Evolutionary conservation across 2,888 invertebrate genomes (phyloP), one percentile per base, ranked within the genome.

Genomic region (Suillia variegata): DNA sequence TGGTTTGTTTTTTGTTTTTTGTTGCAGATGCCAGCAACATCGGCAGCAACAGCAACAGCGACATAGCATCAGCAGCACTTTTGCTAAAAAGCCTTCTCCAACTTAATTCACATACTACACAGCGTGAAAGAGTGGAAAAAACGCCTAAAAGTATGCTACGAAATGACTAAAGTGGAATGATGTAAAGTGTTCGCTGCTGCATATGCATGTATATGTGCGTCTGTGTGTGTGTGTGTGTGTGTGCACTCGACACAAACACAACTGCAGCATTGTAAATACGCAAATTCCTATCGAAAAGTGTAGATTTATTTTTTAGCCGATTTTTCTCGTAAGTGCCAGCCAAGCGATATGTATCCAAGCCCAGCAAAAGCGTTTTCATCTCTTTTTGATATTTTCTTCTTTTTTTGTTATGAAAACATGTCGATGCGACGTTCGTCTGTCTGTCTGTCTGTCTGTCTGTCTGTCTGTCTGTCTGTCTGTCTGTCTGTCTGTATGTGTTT

Each of bases 271-370:
- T 59, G 60, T 56, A 47, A 56, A 60, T 56, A 50, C 54, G 60
- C 48, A 42, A n/a, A 61, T 56, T 61, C 56, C 50, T 56, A 53
- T 56, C 52, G 59, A 60, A 60, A 38, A 56, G 56, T 45, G 42
- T 51, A 26, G 54, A 51, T 55, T 51, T 45, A 67, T 74, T 65
- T 65, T 70, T 73, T 70, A 67, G 73, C 71, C 67, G 74, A 69
- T 45, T 17, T 20, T 45, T 45, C n/a, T n/a, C n/a, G n/a, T n/a
- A n/a, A n/a, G n/a, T n/a, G n/a, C n/a, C n/a, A n/a, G n/a, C n/a
- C n/a, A n/a, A n/a, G n/a, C n/a, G n/a, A n/a, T n/a, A n/a, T n/a
- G n/a, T n/a, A n/a, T n/a, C n/a, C n/a, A n/a, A n/a, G n/a, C n/a
- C n/a, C n/a, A n/a, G n/a, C n/a, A n/a, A n/a, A n/a, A n/a, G n/a